Base-by-base conservation (phyloP, 2,888 invertebrate species). In the Agriopis leucophaearia region DNA sequence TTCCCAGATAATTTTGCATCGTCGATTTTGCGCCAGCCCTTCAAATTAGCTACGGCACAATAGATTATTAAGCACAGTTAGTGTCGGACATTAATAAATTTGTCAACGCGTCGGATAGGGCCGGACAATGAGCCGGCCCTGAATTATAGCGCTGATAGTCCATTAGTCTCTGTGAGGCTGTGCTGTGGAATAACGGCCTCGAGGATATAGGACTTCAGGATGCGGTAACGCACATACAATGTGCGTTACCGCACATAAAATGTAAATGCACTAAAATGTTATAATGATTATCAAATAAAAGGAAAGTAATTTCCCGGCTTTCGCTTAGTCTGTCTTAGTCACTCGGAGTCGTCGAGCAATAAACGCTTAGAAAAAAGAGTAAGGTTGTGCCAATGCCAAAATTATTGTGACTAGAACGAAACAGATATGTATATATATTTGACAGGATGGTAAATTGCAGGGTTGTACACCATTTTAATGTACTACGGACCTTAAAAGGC, bases 21-120 rank as follows among this genome's bases (percentile, higher is more conserved):
- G 7, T 16, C 15, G 47, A 50, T 59, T 51, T 59, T 40, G 8
- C 50, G 10, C 71, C 64, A 45, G 66, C 50, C 69, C 82, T 87
- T 90, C 90, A 87, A 90, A 90, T 91, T 88, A 82, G 82, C 78
- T 78, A 86, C 83, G 82, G 77, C 75, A 71, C 74, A 74, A 66
- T 64, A 84, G 84, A 88, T 89, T 88, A 91, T 88, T 88, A 88
- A 89, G 85, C 78, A 78, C 85, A 85, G 87, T 84, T 88, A 84
- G 82, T 86, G 88, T 88, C 83, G 84, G 85, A 86, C 88, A 89
- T 88, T 89, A 92, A 92, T 93, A 94, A 94, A 94, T 93, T 94
- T 93, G 93, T 93, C 93, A 86, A 85, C 85, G 82, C 82, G 88
- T 89, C 86, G 90, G 93, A 92, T 92, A 91, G 89, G 81, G 86